Evolutionary conservation across 1,140 invertebrate species (phyloP), one percentile per base, ranked within the genome.

Genomic region (Penaeus japonicus): DNA sequence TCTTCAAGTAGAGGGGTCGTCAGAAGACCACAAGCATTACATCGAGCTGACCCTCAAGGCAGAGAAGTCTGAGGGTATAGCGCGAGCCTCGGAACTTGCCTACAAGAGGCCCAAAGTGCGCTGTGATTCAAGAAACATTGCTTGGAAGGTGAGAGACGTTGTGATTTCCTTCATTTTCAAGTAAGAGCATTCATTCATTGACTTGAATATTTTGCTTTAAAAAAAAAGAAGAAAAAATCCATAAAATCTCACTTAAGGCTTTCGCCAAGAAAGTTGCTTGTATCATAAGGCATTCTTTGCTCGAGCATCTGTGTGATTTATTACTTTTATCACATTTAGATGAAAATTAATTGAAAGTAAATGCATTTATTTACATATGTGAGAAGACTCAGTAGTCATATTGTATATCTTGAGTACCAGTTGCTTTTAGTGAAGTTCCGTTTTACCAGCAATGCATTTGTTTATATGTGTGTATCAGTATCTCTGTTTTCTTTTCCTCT

Each of bases 91-190:
- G 17, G 86, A 90, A 32, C 30, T 89, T 47, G 79, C 92, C 92
- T 77, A 89, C 92, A 92, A 91, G 91, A 94, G 95, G 89, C 97
- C 97, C 17, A 95, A 96, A 92, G 96, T 98, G 39, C 94, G 96
- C 87, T 98, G 97, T 93, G 96, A 97, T 92, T 95, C 94, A 87
- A 94, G 95, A 85, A 94, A 95, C 89, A 94, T 97, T 82, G 96
- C 97, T n/a, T 94, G 95, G 91, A 95, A 95, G 94, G 96, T 97
- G 91, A 94, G 90, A 59, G 59, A 17, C n/a, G 4, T 20, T 30
- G 0, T 84, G 22, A 4, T 15, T 3, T 79, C 27, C 4, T 79
- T 35, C 0, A 12, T n/a, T 32, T 39, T 4, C 0, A 54, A 2
- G 73, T 2, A n/a, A 84, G n/a, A 18, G 32, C 20, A n/a, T 73